phyloP scores from a whole-genome alignment of 2,113 vertebrate species.

The sheep (Ovis aries) region DNA sequence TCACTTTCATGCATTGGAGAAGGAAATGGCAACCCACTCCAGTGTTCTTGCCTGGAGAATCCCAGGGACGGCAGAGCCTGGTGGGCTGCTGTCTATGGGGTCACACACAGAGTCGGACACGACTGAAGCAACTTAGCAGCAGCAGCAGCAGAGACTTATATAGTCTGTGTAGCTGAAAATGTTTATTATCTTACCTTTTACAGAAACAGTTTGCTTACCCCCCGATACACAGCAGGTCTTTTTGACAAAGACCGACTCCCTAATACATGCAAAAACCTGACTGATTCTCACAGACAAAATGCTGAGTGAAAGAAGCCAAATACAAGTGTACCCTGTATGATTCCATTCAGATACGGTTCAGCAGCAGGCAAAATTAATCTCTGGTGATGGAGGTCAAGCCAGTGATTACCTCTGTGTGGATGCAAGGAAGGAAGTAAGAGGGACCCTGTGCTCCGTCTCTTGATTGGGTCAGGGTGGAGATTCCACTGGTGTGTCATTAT shows the following conservation, averaged over 20 bases:
- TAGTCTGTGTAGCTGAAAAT: not conserved
- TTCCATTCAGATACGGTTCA: not conserved
- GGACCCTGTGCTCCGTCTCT: not conserved
- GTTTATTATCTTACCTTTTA: not conserved
- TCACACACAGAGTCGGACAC: too few species aligned
- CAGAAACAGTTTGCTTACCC: not conserved
- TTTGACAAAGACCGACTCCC: not conserved
- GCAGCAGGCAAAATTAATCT: not conserved
- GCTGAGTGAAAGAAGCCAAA: not conserved
- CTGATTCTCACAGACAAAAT: not conserved
- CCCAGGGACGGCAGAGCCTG: too few species aligned
- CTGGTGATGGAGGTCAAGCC: not conserved
- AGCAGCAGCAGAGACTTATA: not conserved
- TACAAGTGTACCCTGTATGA: not conserved
- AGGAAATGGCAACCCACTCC: too few species aligned
- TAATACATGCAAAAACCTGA: not conserved
- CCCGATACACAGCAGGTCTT: not conserved
- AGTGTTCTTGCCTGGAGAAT: too few species aligned
- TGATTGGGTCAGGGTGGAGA: not conserved
- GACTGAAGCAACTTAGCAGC: too few species aligned
- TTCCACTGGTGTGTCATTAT: not conserved
- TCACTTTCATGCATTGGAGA: too few species aligned
- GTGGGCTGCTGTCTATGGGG: too few species aligned
- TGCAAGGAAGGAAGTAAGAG: rapidly evolving
- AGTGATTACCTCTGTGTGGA: not conserved